Evolutionary conservation across 2,113 vertebrate species (phyloP).

Genomic region (Chunga burmeisteri): DNA sequence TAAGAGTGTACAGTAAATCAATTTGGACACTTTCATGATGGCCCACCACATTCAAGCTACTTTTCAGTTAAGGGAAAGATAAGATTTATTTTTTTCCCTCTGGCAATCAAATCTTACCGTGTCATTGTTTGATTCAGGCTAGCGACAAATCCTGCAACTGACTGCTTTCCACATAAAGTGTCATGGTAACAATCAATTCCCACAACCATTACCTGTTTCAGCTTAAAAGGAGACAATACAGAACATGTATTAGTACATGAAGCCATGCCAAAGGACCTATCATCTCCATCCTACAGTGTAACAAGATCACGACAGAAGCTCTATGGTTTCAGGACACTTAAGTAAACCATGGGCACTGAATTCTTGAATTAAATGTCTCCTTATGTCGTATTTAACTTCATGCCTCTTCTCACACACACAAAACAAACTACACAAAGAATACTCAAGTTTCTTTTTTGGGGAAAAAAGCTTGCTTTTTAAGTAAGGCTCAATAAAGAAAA

Average conservation of each 20-base stretch:
- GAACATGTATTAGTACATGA: neutral
- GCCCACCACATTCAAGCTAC: neutral
- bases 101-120: constrained; percentile 73
- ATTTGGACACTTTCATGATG: neutral
- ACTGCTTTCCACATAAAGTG: constrained; percentile 80
- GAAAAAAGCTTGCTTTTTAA: neutral
- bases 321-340: neutral
- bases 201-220: constrained; percentile 92
- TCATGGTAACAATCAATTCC: constrained; percentile 98
- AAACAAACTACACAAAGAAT: neutral
- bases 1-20: neutral
- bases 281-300: neutral
- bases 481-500: neutral
- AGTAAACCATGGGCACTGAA: neutral
- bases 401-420: neutral
- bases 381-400: neutral
- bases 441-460: neutral
- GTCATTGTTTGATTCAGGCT: constrained; percentile 90
- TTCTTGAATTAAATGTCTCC: neutral
- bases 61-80: neutral
- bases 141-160: constrained; percentile 90
- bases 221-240: constrained; percentile 61
- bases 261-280: neutral
- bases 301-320: neutral
- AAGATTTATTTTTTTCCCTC: neutral